Evolutionary conservation across 2,888 invertebrate genomes (phyloP), one percentile per base, ranked within the genome.

Genomic region (Drosophila phalerata): DNA sequence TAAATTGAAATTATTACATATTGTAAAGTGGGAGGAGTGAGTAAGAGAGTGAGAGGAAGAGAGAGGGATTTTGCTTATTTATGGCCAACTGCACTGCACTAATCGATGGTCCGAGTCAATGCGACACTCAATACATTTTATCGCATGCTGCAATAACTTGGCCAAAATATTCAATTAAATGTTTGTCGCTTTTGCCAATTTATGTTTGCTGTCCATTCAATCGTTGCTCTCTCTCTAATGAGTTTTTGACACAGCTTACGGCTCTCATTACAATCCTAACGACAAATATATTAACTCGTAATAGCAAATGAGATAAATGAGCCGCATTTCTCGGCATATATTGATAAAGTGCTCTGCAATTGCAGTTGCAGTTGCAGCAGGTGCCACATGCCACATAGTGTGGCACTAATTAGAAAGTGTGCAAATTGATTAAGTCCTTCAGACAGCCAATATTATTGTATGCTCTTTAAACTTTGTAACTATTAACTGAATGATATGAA

Each of bases 151-250:
- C 80, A 83, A 82, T 83, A 83, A 81, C 70, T 86, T 84, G 71
- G 47, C 71, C 76, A 63, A 81, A 86, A 83, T 81, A 86, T 85
- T 84, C 87, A 84, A 84, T 84, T 84, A 87, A 82, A 85, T 82
- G 78, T 77, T 77, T 67, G 72, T 72, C 66, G 47, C 55, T 61
- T 56, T 43, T 43, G 65, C 55, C 69, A 84, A 86, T 86, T 84
- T 86, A 86, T 86, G 75, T 70, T 67, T 69, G 76, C 80, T 34
- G 51, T 49, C 56, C 62, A 68, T 63, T 71, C 56, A 56, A 66
- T 72, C 19, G 51, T 30, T 37, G 43, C 15, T 30, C 61, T 45
- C 25, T 62, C 34, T 63, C 78, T 87, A 84, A 85, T 84, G 87
- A 85, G 78, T 85, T 84, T 76, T 66, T 62, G 47, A 48, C 22